Evolutionary conservation across 1,140 invertebrate species (phyloP).

Genomic region (Zaprionus taronus): DNA sequence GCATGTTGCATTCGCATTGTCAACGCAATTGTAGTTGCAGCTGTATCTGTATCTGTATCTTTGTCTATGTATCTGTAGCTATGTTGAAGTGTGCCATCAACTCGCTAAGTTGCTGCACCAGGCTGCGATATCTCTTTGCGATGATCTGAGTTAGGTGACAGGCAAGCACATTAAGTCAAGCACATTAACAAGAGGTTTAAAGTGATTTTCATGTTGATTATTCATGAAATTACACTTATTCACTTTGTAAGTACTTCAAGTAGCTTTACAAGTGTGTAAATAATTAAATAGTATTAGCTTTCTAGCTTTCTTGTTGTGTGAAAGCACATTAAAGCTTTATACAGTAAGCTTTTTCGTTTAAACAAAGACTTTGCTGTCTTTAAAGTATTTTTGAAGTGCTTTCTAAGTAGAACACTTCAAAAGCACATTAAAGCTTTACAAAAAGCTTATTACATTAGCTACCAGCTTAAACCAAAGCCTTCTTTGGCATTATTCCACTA

Average conservation of each 20-base stretch:
- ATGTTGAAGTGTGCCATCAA: neutral
- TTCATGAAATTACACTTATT: neutral
- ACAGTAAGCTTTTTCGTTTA: no score
- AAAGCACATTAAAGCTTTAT: no score
- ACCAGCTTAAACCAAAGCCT: no score
- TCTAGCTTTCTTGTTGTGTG: no score
- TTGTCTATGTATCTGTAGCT: neutral
- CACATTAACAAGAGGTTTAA: neutral
- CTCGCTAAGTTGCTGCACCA: neutral
- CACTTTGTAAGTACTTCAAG: neutral
- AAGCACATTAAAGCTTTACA: neutral
- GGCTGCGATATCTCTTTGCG: no score
- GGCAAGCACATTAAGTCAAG: neutral
- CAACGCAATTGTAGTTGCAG: constrained; percentile 4
- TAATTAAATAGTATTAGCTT: no score
- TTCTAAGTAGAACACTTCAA: neutral
- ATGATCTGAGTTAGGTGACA: no score
- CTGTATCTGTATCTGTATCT: constrained; percentile 7
- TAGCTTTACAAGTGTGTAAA: no score
- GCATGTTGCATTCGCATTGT: constrained; percentile 39
- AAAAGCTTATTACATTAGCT: no score
- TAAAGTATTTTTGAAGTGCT: no score
- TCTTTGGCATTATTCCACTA: neutral
- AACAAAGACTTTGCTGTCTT: no score
- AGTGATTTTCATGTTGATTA: neutral